phyloP scores from a whole-genome alignment of 2,113 vertebrate species.

The Semnornis frantzii region DNA sequence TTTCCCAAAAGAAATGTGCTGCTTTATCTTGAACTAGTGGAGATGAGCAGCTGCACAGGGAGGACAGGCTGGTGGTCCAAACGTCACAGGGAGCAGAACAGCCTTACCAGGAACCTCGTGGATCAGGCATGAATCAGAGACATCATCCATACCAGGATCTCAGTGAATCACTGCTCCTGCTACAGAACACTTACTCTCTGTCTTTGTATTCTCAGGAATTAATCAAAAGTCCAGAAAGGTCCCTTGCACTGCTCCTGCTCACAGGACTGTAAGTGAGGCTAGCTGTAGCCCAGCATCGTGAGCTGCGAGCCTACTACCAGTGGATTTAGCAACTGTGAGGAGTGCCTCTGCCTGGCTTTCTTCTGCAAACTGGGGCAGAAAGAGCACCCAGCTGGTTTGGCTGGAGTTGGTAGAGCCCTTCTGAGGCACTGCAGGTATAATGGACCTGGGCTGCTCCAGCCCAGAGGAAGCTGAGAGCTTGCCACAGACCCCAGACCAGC shows the following conservation, averaged over 20 bases:
- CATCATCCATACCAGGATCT: fast-evolving
- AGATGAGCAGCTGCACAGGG: background rate
- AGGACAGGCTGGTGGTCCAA: background rate
- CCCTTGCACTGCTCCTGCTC: background rate
- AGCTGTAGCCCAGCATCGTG: background rate
- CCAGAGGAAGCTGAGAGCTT: background rate
- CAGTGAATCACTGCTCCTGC: background rate
- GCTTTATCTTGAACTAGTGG: background rate
- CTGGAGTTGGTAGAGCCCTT: background rate
- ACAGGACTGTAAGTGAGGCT: background rate
- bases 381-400: background rate
- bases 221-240: background rate
- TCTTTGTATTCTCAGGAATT: background rate
- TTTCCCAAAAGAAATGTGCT: background rate
- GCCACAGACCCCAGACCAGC: background rate
- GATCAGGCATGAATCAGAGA: background rate
- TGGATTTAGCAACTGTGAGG: background rate
- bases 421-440: background rate
- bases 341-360: background rate
- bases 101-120: background rate
- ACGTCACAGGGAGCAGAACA: background rate
- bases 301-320: background rate
- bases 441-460: background rate
- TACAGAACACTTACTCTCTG: background rate
- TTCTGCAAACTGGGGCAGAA: background rate